Conservation (phyloP, 2,797 vertebrate genomes). For the Sebastes flavidus region DNA sequence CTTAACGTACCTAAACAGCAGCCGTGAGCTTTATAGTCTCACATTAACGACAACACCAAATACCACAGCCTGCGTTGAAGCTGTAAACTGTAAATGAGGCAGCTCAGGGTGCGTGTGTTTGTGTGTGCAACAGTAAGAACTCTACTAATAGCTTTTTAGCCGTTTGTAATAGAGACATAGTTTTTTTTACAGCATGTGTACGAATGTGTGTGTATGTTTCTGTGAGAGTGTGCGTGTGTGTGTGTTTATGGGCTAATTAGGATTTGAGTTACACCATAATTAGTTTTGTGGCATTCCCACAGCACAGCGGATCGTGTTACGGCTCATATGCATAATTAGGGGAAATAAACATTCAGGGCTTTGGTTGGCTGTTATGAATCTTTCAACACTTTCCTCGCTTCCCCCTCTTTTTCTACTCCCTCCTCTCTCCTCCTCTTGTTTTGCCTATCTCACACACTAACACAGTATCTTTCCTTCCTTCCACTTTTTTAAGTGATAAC, state of each 20-base stretch:
- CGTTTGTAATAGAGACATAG: conserved; percentile 49
- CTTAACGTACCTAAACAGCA: conserved; percentile 58
- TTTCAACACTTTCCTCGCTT: conserved; percentile 50
- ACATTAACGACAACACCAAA: conserved; percentile 67
- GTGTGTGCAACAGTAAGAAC: conserved; percentile 30
- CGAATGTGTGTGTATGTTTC: conserved; percentile 2
- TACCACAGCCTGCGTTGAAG: conserved; percentile 61
- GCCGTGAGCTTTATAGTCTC: conserved; percentile 66
- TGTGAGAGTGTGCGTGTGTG: conserved; percentile 30
- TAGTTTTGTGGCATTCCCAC: conserved; percentile 75
- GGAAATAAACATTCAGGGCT: conserved; percentile 69
- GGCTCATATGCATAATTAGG: conserved; percentile 78
- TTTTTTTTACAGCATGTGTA: conserved; percentile 56
- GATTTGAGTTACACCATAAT: conserved; percentile 71
- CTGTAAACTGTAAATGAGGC: conserved; percentile 73
- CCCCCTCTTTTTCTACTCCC: not conserved
- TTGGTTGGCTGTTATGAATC: conserved; percentile 63
- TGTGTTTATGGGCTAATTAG: conserved; percentile 81
- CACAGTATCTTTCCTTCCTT: not conserved
- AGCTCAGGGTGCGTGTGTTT: conserved; percentile 22
- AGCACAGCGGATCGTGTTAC: conserved; percentile 62
- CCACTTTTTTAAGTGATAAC: conserved; percentile 28
- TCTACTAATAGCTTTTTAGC: conserved; percentile 53
- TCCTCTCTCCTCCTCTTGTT: conserved; percentile 38
- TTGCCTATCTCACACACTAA: conserved; percentile 35